Evolutionary conservation across 2,797 vertebrate species (phyloP).

Genomic region (Cynopterus sphinx): DNA sequence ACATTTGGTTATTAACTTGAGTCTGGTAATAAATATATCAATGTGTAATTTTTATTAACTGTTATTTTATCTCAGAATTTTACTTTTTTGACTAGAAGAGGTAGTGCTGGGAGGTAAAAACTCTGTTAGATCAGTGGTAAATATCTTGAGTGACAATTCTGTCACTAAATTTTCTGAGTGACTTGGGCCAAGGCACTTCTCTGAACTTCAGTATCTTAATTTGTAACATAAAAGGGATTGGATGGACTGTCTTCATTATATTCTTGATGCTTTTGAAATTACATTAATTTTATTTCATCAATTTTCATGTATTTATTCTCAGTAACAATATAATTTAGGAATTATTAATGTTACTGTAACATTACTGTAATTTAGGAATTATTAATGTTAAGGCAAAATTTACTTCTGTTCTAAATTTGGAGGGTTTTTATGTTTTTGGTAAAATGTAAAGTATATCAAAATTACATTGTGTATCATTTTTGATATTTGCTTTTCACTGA

Average conservation of each 20-base stretch:
- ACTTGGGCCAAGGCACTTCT: background rate
- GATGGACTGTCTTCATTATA: background rate
- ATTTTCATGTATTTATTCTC: background rate
- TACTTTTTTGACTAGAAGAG: background rate
- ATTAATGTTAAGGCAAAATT: constrained; percentile 7
- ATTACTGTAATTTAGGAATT: background rate
- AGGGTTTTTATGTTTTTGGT: background rate
- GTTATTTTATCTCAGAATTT: constrained; percentile 32
- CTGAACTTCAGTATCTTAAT: constrained; percentile 4
- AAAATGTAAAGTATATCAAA: background rate
- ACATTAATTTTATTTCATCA: constrained; percentile 8
- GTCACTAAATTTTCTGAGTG: background rate
- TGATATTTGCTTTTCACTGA: constrained; percentile 7
- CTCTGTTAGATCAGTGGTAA: background rate
- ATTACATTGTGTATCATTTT: constrained; percentile 19
- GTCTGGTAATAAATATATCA: background rate
- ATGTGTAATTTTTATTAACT: background rate
- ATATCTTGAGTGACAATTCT: background rate
- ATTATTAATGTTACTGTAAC: background rate
- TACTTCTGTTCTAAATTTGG: background rate
- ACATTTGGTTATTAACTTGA: constrained; percentile 41
- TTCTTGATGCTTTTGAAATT: constrained; percentile 40
- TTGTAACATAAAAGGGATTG: background rate
- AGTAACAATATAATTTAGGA: background rate
- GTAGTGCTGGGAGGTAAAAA: background rate